phyloP scores from a whole-genome alignment of 1,140 invertebrate species.

The Pteromalus puparum region DNA sequence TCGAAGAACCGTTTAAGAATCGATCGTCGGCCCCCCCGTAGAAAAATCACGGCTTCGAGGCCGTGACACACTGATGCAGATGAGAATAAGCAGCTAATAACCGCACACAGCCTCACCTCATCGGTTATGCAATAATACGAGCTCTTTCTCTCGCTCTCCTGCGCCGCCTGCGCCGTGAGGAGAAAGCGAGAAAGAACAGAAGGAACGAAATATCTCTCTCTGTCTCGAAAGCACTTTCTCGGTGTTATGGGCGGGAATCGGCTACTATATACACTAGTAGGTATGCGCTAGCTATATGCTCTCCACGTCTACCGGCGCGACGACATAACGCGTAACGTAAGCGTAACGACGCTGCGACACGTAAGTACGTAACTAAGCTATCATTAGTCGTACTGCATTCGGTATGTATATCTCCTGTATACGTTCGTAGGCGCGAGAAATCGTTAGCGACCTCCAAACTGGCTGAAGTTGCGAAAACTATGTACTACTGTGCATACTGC shows the following conservation, averaged over 20 bases:
- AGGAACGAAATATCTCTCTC: slow-evolving; percentile 62
- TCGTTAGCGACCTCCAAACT: neutral
- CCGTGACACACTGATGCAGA: slow-evolving; percentile 62
- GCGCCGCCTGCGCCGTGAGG: slow-evolving; percentile 56
- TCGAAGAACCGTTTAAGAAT: too few relatives aligned
- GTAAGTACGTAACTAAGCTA: neutral
- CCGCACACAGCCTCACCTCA: slow-evolving; percentile 59
- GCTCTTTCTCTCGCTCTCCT: slow-evolving; percentile 44
- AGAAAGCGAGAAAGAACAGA: slow-evolving; percentile 70
- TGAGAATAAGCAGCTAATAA: slow-evolving; percentile 19
- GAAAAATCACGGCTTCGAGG: slow-evolving; percentile 48
- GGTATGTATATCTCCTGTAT: neutral
- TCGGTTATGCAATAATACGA: slow-evolving; percentile 63
- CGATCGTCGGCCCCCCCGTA: slow-evolving; percentile 8
- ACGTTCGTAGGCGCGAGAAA: slow-evolving; percentile 6
- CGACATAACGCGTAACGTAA: slow-evolving; percentile 8
- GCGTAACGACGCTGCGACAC: neutral
- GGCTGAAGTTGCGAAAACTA: neutral
- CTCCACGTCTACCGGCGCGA: neutral
- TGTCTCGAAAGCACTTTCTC: slow-evolving; percentile 68
- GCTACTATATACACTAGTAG: neutral
- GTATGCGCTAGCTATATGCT: neutral
- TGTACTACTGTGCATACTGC: too few relatives aligned
- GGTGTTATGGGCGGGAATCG: slow-evolving; percentile 56
- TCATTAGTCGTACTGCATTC: neutral